Conservation (phyloP, 2,888 invertebrate genomes). For the Odontocerum albicorne region DNA sequence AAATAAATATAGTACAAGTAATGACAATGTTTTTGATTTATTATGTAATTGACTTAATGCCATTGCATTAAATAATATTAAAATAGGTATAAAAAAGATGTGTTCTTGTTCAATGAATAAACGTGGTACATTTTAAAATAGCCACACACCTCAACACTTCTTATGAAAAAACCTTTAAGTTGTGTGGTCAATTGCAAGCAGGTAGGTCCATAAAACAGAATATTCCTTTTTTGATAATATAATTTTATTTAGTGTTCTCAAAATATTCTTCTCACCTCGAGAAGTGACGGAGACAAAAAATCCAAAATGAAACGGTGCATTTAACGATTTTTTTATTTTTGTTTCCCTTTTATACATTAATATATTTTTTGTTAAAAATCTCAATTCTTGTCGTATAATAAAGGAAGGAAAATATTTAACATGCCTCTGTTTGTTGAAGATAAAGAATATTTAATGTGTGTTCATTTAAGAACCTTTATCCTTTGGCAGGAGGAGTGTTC, state of each 20-base stretch:
- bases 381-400: conserved; percentile 28
- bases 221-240: conserved; percentile 14
- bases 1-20: too few species aligned
- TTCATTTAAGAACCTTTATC: neutral
- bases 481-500: neutral
- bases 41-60: too few species aligned
- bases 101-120: too few species aligned
- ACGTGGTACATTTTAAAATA: too few species aligned
- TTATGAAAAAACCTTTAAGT: too few species aligned
- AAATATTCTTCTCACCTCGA: conserved; percentile 18
- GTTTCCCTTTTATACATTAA: conserved; percentile 12
- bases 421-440: neutral
- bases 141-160: too few species aligned
- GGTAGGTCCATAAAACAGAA: conserved; percentile 20
- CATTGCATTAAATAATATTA: too few species aligned
- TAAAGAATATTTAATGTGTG: too few species aligned
- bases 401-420: conserved; percentile 22
- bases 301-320: conserved; percentile 17
- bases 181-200: conserved; percentile 14
- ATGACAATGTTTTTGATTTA: too few species aligned
- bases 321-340: conserved; percentile 18
- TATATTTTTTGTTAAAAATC: conserved; percentile 29
- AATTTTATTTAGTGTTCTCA: conserved; percentile 25
- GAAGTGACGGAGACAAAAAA: conserved; percentile 9
- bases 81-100: too few species aligned